These are phyloP conservation scores for Lacanobia wlatinum DNA, from an alignment of 2,888 invertebrate genomes.

Conservation along the genomic window DNA sequence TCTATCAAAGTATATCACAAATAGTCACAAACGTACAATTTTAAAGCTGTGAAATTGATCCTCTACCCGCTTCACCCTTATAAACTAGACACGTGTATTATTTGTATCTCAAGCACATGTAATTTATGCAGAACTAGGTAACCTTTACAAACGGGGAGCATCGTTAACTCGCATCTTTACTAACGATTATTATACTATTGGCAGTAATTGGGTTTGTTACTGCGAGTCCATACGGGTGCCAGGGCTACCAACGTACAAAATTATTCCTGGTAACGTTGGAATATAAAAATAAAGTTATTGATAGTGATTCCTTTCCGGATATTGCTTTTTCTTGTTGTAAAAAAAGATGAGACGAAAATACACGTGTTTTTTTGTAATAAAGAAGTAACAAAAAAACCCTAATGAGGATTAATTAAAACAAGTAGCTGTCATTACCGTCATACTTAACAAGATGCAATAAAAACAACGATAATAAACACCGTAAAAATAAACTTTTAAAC, in stretches of 20 bases:
- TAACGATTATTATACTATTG: constrained; percentile 68
- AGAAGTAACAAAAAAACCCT: background rate
- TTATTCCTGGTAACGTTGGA: background rate
- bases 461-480: constrained; percentile 42
- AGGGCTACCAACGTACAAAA: constrained; percentile 42
- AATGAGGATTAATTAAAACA: constrained; percentile 39
- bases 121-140: constrained; percentile 68
- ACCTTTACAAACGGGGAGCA: constrained; percentile 66
- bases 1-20: too few species aligned
- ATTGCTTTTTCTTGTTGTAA: too few species aligned
- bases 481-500: constrained; percentile 49
- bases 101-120: constrained; percentile 53
- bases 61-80: constrained; percentile 52
- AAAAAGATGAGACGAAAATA: constrained; percentile 1
- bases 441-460: constrained; percentile 59
- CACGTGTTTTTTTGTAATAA: constrained; percentile 8
- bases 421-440: constrained; percentile 49
- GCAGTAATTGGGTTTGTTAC: constrained; percentile 72
- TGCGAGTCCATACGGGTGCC: background rate
- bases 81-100: constrained; percentile 47
- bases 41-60: background rate
- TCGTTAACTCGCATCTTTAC: constrained; percentile 73
- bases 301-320: background rate
- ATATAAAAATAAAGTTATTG: background rate
- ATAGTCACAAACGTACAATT: background rate